Evolutionary conservation across 1,140 invertebrate species (phyloP), one percentile per base, ranked within the genome.

Genomic region (Drosophila subobscura): DNA sequence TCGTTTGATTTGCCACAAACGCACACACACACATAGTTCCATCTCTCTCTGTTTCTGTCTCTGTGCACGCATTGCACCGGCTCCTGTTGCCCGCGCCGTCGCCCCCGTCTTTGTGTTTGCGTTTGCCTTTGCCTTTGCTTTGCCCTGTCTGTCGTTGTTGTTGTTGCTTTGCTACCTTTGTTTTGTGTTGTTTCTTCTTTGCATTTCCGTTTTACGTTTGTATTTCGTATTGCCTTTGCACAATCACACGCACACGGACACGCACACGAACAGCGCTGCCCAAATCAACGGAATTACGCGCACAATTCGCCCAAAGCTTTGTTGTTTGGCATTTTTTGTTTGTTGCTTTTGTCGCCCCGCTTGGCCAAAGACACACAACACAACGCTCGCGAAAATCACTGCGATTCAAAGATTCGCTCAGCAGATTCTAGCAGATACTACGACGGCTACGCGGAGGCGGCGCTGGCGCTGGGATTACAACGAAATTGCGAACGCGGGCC

Each of bases 201-300:
- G 81, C 83, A 85, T 86, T 85, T 85, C 73, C 77, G 81, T 22
- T 85, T 85, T 86, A 55, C 54, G 77, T 74, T 85, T 81, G 77
- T 81, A 55, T 74, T 86, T 85, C 64, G 64, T 81, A 55, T 74
- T 86, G 85, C 64, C 60, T 70, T 61, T 47, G 47, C 67, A 66
- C 60, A 50, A 50, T 27, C 51, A 44, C 52, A 50, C 44, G 53
- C 76, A 47, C 61, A 50, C 44, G 53, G 74, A 47, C 61, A 67
- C 74, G 49, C 56, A 77, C 67, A 44, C 56, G 59, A 46, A 46
- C 51, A 65, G 10, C 29, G 46, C 55, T 51, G 45, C 56, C 22
- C 46, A 37, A 40, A 44, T 47, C 53, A 51, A 61, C 65, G 67
- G 70, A 73, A 83, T 83, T 77, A 63, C 70, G 54, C 61, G 64